Conservation (phyloP, 2,888 invertebrate genomes). For the Ariolimax columbianus region DNA sequence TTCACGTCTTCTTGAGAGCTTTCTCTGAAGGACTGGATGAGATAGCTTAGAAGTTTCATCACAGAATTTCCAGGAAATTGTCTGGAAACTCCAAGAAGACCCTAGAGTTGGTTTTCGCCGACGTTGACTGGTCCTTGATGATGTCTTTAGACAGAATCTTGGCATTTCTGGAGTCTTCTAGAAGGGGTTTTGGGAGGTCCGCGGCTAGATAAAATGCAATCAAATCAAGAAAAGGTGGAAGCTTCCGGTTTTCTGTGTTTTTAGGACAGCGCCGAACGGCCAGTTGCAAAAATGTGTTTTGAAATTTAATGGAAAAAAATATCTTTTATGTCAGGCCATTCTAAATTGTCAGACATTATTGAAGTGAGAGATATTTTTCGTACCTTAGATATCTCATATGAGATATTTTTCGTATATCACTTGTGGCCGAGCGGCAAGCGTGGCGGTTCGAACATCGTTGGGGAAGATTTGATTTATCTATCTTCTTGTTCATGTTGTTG, state of each 20-base stretch:
- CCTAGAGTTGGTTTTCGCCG: conserved; percentile 24
- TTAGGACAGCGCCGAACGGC: neutral
- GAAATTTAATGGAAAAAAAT: conserved; percentile 22
- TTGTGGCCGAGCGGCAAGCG: too few species aligned
- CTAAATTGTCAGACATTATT: too few species aligned
- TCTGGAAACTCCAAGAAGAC: conserved; percentile 44
- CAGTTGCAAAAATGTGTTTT: conserved; percentile 15
- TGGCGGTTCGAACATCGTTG: too few species aligned
- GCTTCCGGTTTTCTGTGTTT: conserved; percentile 32
- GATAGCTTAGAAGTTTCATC: conserved; percentile 51
- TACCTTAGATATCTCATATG: too few species aligned
- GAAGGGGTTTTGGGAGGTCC: neutral
- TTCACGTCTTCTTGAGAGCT: conserved; percentile 30
- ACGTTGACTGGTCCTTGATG: conserved; percentile 45
- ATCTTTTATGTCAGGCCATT: neutral
- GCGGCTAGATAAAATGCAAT: conserved; percentile 38
- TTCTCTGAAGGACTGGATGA: conserved; percentile 31
- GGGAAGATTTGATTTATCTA: too few species aligned
- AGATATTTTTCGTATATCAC: too few species aligned
- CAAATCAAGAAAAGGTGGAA: conserved; percentile 37
- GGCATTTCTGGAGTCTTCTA: conserved; percentile 33
- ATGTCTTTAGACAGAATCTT: conserved; percentile 33
- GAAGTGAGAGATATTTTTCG: too few species aligned
- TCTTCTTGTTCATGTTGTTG: too few species aligned
- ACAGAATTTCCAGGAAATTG: conserved; percentile 45